Evolutionary conservation across 2,113 vertebrate species (phyloP).

Genomic region (Rhipidura dahli): DNA sequence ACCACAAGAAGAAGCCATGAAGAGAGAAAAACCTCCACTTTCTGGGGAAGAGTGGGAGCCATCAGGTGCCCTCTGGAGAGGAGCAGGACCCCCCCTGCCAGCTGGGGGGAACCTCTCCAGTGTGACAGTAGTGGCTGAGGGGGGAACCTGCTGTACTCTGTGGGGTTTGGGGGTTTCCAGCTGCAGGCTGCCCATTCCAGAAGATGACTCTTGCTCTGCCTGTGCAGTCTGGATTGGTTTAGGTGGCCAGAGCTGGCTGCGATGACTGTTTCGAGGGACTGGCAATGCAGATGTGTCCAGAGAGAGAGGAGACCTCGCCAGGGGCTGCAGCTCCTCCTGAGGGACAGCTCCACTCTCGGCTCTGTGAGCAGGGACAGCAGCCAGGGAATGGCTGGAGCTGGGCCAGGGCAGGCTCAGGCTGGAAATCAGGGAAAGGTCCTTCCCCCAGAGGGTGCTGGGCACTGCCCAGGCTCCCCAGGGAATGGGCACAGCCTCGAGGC

Average conservation of each 20-base stretch:
- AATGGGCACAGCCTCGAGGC: background rate
- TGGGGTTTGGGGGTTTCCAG: background rate
- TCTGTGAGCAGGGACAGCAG: accelerated
- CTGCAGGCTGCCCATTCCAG: background rate
- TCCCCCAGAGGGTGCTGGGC: background rate
- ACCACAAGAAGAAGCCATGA: background rate
- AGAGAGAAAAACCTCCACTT: background rate
- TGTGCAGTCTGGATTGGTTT: background rate
- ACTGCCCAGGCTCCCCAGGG: background rate
- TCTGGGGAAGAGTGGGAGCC: background rate
- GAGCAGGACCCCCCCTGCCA: background rate
- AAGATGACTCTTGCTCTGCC: background rate
- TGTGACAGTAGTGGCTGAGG: background rate
- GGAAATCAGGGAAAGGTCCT: background rate
- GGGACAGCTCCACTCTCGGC: accelerated
- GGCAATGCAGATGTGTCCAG: background rate
- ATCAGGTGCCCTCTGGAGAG: background rate
- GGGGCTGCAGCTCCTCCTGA: background rate
- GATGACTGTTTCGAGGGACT: background rate
- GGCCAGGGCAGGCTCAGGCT: background rate
- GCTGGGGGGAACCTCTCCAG: background rate
- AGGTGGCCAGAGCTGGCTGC: background rate
- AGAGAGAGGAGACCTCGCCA: background rate
- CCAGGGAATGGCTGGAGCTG: background rate
- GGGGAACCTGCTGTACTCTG: accelerated